Percentiles rank a stretch among this genome's conserved stretches.
Conservation (phyloP, 1,140 invertebrate species). For the Nasonia vitripennis region DNA sequence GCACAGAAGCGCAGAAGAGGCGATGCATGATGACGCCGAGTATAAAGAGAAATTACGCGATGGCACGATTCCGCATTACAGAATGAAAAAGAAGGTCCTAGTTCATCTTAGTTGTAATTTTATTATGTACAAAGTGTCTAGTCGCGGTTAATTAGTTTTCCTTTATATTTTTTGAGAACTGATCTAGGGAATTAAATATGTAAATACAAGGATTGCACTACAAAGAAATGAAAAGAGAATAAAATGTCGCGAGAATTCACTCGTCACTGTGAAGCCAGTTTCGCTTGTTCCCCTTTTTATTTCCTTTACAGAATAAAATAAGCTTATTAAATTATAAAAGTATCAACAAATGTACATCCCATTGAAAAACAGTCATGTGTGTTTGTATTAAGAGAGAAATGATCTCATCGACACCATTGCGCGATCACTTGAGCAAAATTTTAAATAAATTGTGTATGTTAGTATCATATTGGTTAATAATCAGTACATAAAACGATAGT, state of each 20-base stretch:
- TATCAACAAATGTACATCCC: conserved; percentile 72
- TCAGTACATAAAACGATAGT: neutral
- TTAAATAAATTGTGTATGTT: conserved; percentile 26
- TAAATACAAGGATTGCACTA: conserved; percentile 37
- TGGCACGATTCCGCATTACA: conserved; percentile 62
- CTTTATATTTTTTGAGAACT: conserved; percentile 15
- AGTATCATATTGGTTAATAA: conserved; percentile 10
- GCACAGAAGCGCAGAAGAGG: conserved; percentile 5
- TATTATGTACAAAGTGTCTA: conserved; percentile 52
- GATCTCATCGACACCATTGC: neutral
- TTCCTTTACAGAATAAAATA: conserved; percentile 62
- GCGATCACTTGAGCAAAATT: conserved; percentile 25
- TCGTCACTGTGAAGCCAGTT: conserved; percentile 1
- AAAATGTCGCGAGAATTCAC: conserved; percentile 41
- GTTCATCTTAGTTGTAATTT: conserved; percentile 45
- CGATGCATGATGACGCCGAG: conserved; percentile 49
- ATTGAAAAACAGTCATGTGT: conserved; percentile 44
- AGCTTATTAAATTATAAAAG: conserved; percentile 69
- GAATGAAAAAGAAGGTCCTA: conserved; percentile 41
- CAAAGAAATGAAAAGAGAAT: conserved; percentile 47
- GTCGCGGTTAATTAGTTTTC: conserved; percentile 21
- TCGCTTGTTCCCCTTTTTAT: conserved; percentile 41
- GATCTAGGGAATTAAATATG: conserved; percentile 25
- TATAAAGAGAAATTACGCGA: conserved; percentile 50
- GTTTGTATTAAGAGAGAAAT: conserved; percentile 18